Evolutionary conservation across 1,140 invertebrate species (phyloP).

Genomic region (Meloidogyne floridensis): DNA sequence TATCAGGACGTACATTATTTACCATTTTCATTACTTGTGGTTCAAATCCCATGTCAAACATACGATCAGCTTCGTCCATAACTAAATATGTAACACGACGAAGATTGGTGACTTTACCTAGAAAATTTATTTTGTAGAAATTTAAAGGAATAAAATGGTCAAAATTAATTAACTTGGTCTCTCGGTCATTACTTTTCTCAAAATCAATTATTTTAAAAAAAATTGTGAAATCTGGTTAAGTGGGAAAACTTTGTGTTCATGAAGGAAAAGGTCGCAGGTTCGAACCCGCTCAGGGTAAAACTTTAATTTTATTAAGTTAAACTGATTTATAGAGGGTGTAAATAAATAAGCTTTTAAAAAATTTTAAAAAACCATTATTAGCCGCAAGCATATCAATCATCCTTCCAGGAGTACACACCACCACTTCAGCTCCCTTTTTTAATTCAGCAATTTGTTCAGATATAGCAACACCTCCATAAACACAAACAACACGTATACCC

Average conservation of each 20-base stretch:
- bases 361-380: constrained; percentile 77
- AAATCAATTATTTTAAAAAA: too few species aligned
- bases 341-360: too few species aligned
- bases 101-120: constrained; percentile 88
- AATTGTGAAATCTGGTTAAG: too few species aligned
- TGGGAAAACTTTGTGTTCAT: too few species aligned
- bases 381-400: constrained; percentile 99
- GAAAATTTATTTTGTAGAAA: constrained; percentile 34
- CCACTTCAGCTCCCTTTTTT: constrained; percentile 95
- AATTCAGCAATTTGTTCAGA: constrained; percentile 96
- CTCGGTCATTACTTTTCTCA: too few species aligned
- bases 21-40: constrained; percentile 91
- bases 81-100: constrained; percentile 93
- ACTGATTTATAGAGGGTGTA: too few species aligned
- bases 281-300: too few species aligned
- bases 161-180: too few species aligned
- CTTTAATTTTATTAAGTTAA: too few species aligned
- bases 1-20: constrained; percentile 91
- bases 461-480: constrained; percentile 96
- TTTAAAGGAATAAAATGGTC: background rate
- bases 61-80: constrained; percentile 95
- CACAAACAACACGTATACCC: constrained; percentile 85
- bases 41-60: constrained; percentile 99
- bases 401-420: constrained; percentile 96
- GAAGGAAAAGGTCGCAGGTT: too few species aligned